These are phyloP conservation scores for Drosophila colorata DNA, from an alignment of 2,888 invertebrate species.

Conservation along the genomic window DNA sequence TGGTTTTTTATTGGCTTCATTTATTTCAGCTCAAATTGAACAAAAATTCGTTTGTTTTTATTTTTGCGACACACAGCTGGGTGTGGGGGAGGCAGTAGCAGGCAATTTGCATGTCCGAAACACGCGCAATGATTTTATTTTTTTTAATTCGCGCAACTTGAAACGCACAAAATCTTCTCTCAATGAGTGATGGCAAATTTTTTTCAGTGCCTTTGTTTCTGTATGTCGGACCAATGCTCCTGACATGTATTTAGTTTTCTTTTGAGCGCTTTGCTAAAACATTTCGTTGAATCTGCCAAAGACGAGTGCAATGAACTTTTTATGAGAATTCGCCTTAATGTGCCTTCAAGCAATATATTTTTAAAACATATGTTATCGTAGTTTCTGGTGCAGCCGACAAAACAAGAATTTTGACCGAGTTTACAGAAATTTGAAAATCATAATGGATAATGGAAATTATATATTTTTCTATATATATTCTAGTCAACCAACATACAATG, in stretches of 20 bases:
- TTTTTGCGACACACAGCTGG: slow-evolving; percentile 20
- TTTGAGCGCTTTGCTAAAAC: slow-evolving; percentile 38
- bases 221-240: slow-evolving; percentile 23
- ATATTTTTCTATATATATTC: too few species aligned
- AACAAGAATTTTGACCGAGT: not conserved
- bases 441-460: too few species aligned
- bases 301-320: slow-evolving; percentile 73
- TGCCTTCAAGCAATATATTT: slow-evolving; percentile 1
- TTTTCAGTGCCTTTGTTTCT: slow-evolving; percentile 55
- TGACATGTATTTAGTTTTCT: slow-evolving; percentile 60
- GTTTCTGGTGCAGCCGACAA: not conserved
- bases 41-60: slow-evolving; percentile 2
- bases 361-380: slow-evolving; percentile 5
- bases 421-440: too few species aligned
- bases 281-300: slow-evolving; percentile 26
- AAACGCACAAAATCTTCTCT: slow-evolving; percentile 33
- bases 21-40: slow-evolving; percentile 19
- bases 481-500: too few species aligned
- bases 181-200: slow-evolving; percentile 37
- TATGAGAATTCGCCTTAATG: slow-evolving; percentile 33
- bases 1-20: slow-evolving; percentile 54
- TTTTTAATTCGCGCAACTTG: slow-evolving; percentile 51
- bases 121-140: slow-evolving; percentile 59
- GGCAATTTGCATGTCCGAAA: slow-evolving; percentile 55
- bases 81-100: slow-evolving; percentile 15